Evolutionary conservation across 2,888 invertebrate genomes (phyloP).

Genomic region (Escarpia spicata): DNA sequence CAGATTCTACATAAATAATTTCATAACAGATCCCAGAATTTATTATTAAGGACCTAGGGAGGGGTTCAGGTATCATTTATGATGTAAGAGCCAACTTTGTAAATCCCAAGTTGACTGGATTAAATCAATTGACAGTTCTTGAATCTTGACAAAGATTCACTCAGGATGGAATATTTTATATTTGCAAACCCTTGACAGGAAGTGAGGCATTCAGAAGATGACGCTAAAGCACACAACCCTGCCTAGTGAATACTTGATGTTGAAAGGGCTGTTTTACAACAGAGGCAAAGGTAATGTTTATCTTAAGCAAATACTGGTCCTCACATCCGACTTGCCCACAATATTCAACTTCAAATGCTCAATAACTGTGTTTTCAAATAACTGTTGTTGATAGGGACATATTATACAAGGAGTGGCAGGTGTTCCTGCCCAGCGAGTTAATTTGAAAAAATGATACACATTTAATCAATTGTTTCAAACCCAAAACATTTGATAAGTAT

Average conservation of each 20-base stretch:
- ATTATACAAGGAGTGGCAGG: not conserved
- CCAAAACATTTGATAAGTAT: not conserved
- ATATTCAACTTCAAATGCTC: not conserved
- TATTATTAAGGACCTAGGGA: not conserved
- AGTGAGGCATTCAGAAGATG: not conserved
- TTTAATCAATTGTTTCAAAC: not conserved
- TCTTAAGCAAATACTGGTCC: not conserved
- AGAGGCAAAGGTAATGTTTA: conserved; percentile 3
- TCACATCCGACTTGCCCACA: not conserved
- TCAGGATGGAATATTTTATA: not conserved
- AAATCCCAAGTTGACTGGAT: not conserved
- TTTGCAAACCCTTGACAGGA: not conserved
- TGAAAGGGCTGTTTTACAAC: not conserved
- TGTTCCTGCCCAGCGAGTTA: not conserved
- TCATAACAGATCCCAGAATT: not conserved
- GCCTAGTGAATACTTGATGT: not conserved
- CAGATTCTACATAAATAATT: not conserved
- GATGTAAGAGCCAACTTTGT: not conserved
- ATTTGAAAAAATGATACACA: not conserved
- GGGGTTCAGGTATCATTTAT: not conserved
- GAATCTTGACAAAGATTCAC: not conserved
- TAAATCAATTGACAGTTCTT: not conserved
- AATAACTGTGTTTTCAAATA: not conserved
- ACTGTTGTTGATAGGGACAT: not conserved
- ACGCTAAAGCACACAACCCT: not conserved